A percentile compares a stretch with the other conserved stretches of the same genome.
Evolutionary conservation across 2,888 invertebrate genomes (phyloP).

Genomic region (Gandaritis pyraliata): DNA sequence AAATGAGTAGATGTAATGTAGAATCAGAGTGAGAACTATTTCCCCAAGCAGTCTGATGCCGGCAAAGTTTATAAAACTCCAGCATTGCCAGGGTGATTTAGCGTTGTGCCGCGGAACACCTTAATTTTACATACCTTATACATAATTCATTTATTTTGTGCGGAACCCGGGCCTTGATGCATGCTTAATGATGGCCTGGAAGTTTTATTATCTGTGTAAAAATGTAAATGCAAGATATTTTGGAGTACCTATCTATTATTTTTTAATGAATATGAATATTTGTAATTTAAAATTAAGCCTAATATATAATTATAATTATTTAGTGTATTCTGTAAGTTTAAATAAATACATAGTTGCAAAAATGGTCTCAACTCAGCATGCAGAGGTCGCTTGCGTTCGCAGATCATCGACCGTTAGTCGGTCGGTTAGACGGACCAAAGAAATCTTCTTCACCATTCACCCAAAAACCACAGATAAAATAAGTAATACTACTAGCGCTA

Average conservation of each 20-base stretch:
- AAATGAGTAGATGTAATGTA: not conserved
- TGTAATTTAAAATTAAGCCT: too few relatives aligned
- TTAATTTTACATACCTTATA: constrained; percentile 44
- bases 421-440: too few relatives aligned
- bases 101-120: constrained; percentile 33
- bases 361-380: too few relatives aligned
- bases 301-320: too few relatives aligned
- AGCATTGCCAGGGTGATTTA: constrained; percentile 37
- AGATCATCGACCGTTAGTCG: too few relatives aligned
- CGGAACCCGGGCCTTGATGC: constrained; percentile 38
- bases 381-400: too few relatives aligned
- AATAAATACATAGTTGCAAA: too few relatives aligned
- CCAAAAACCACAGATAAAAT: too few relatives aligned
- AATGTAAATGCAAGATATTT: constrained; percentile 9
- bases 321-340: too few relatives aligned
- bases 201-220: constrained; percentile 33
- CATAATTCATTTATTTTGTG: constrained; percentile 45
- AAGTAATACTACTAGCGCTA: not conserved
- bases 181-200: constrained; percentile 39
- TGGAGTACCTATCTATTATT: not conserved
- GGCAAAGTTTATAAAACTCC: constrained; percentile 36
- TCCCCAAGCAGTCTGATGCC: constrained; percentile 25
- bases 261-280: too few relatives aligned
- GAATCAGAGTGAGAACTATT: constrained; percentile 13
- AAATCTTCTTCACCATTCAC: too few relatives aligned